phyloP scores from a whole-genome alignment of 2,888 invertebrate genomes.

The Hypolimnas misippus region DNA sequence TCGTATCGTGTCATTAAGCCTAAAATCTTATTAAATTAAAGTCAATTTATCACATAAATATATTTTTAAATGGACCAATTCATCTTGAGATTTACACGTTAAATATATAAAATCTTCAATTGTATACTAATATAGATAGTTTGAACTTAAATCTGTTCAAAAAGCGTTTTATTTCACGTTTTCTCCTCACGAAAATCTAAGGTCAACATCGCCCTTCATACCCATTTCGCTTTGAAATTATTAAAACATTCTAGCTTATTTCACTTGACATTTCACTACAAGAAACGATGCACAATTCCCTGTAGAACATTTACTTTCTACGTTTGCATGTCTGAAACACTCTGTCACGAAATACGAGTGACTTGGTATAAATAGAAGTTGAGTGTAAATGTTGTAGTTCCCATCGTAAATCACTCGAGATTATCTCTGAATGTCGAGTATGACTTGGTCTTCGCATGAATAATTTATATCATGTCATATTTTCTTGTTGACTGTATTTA shows the following conservation, averaged over 20 bases:
- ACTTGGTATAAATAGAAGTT: slow-evolving; percentile 59
- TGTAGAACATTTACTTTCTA: slow-evolving; percentile 22
- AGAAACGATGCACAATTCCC: slow-evolving; percentile 23
- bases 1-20: no score
- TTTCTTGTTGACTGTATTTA: slow-evolving; percentile 48
- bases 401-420: slow-evolving; percentile 79
- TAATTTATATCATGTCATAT: slow-evolving; percentile 61
- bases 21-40: no score
- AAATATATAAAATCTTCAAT: no score
- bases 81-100: no score
- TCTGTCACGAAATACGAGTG: slow-evolving; percentile 44
- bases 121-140: not conserved
- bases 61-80: no score
- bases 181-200: slow-evolving; percentile 10
- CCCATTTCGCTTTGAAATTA: slow-evolving; percentile 7
- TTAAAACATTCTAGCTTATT: slow-evolving; percentile 14
- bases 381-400: slow-evolving; percentile 67
- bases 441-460: slow-evolving; percentile 70
- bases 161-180: not conserved
- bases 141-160: not conserved
- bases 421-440: slow-evolving; percentile 71
- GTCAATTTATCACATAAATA: no score
- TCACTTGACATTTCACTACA: slow-evolving; percentile 17
- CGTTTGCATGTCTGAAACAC: slow-evolving; percentile 45
- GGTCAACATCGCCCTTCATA: slow-evolving; percentile 1